A percentile compares a stretch with the other conserved stretches of the same genome.
Conservation (phyloP, 2,113 vertebrate genomes). For the Neotoma lepida region DNA sequence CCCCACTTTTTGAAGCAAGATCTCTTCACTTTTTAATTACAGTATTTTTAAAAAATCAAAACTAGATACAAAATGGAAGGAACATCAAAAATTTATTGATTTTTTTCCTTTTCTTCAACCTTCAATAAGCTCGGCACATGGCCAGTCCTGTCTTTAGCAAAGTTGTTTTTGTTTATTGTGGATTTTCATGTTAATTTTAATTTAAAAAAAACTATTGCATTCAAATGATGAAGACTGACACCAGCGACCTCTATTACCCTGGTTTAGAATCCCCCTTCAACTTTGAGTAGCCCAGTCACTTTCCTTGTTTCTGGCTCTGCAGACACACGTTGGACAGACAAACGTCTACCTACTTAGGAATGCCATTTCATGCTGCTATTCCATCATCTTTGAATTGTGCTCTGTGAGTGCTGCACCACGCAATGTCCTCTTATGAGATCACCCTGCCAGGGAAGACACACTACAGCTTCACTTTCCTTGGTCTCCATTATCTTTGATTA, state of each 20-base stretch:
- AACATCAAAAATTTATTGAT: not conserved
- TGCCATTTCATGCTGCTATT: not conserved
- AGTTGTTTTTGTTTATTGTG: not conserved
- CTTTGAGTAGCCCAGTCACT: not conserved
- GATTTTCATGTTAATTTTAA: not conserved
- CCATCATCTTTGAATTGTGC: not conserved
- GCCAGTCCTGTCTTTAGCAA: not conserved
- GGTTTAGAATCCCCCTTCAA: not conserved
- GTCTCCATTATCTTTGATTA: not conserved
- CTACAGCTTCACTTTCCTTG: not conserved
- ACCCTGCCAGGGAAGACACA: not conserved
- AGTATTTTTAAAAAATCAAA: not conserved
- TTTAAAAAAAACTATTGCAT: not conserved
- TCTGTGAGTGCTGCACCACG: not conserved
- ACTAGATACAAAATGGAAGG: not conserved
- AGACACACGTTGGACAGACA: not conserved
- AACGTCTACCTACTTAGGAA: not conserved
- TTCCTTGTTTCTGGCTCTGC: not conserved
- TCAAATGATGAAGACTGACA: not conserved
- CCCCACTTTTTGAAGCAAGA: not conserved
- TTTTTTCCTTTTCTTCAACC: not conserved
- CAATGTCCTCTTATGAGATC: too few relatives aligned
- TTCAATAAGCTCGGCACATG: not conserved
- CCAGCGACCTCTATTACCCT: not conserved
- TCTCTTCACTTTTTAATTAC: not conserved